A percentile compares a stretch with the other conserved stretches of the same genome.
Conservation (phyloP, 2,888 invertebrate species). For the Tachina grossa region DNA sequence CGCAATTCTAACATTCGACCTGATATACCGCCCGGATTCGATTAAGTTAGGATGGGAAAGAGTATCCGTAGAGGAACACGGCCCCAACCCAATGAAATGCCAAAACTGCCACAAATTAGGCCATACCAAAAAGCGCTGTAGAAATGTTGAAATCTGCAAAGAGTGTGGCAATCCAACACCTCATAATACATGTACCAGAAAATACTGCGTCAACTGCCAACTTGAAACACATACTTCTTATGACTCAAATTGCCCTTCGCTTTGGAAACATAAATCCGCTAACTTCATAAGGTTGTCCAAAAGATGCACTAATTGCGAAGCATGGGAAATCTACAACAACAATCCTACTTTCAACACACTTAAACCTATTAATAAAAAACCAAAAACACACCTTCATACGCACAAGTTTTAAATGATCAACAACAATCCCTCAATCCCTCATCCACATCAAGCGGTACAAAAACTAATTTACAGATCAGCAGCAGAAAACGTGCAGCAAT, state of each 20-base stretch:
- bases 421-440: not conserved
- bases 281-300: not conserved
- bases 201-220: not conserved
- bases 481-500: too few relatives aligned
- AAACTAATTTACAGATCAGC: too few relatives aligned
- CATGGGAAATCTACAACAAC: not conserved
- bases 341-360: not conserved
- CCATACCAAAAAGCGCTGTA: too few relatives aligned
- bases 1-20: constrained; percentile 10
- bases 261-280: not conserved
- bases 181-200: too few relatives aligned
- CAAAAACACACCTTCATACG: not conserved
- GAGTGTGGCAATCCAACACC: too few relatives aligned
- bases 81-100: not conserved
- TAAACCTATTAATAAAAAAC: not conserved
- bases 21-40: not conserved
- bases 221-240: not conserved
- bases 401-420: not conserved
- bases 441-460: too few relatives aligned
- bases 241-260: not conserved
- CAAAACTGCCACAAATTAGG: not conserved
- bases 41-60: constrained; percentile 10
- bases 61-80: not conserved
- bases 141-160: too few relatives aligned
- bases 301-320: not conserved